phyloP scores from a whole-genome alignment of 35 echinoderm and acorn worm genomes.

The Ophioderma brevispina region DNA sequence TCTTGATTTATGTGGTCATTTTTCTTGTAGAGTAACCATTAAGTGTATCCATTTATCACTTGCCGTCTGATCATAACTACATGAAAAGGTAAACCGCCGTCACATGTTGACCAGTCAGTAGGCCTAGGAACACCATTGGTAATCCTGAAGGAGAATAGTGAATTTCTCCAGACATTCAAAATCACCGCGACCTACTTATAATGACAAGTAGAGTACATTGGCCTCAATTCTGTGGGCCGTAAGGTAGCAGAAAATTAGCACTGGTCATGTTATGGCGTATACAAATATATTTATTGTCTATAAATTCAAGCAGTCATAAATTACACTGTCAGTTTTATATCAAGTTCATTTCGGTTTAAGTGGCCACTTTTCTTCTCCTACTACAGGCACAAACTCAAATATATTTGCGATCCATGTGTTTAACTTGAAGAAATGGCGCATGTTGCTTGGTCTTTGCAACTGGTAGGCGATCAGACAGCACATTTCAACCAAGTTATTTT shows the following conservation, averaged over 20 bases:
- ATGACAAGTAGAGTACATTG: neutral
- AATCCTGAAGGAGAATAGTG: neutral
- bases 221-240: neutral
- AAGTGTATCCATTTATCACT: neutral
- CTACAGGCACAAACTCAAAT: too few species aligned
- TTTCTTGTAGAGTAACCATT: neutral
- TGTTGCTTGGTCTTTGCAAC: too few species aligned
- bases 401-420: too few species aligned
- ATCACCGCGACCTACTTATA: neutral
- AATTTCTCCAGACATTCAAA: neutral
- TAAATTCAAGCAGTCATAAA: neutral
- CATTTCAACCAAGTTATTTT: too few species aligned
- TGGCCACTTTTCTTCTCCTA: too few species aligned
- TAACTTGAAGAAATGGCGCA: too few species aligned
- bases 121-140: too few species aligned
- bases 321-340: neutral
- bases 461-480: too few species aligned
- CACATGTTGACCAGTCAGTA: neutral
- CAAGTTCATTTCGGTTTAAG: neutral
- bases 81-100: neutral
- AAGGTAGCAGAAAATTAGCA: neutral
- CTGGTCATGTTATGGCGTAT: neutral
- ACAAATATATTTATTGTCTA: constrained; percentile 12
- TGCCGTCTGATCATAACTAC: neutral
- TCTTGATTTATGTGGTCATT: neutral